Percentiles rank a stretch among this genome's conserved stretches.
Conservation (phyloP, 23 tunicate genomes). For the Clavelina lepadiformis region DNA sequence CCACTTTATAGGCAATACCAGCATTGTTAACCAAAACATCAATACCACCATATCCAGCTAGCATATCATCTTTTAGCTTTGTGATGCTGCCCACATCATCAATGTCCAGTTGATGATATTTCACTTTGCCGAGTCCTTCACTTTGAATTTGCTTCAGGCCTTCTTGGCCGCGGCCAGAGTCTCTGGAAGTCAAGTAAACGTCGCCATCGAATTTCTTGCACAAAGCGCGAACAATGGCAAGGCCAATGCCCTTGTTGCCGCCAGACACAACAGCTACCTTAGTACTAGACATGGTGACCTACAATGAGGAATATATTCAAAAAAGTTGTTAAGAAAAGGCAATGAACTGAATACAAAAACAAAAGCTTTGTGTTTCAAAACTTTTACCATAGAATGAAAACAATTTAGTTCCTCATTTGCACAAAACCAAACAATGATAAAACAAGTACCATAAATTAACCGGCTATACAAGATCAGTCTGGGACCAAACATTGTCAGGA, state of each 20-base stretch:
- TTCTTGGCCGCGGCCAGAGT: constrained; percentile 34
- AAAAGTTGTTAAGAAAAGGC: too few species aligned
- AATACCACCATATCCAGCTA: constrained; percentile 57
- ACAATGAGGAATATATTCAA: too few species aligned
- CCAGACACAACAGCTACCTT: constrained; percentile 60
- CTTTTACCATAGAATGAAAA: too few species aligned
- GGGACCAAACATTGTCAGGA: too few species aligned
- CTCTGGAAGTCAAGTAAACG: constrained; percentile 57
- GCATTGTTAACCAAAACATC: constrained; percentile 90
- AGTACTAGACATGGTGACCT: constrained; percentile 7
- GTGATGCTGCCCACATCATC: constrained; percentile 29
- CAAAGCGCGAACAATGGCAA: constrained; percentile 56
- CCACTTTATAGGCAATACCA: constrained; percentile 57
- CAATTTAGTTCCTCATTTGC: too few species aligned
- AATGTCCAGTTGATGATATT: constrained; percentile 82
- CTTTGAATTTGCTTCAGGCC: constrained; percentile 36
- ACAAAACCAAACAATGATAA: too few species aligned
- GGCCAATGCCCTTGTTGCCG: constrained; percentile 52
- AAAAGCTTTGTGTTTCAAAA: too few species aligned
- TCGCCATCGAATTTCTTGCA: constrained; percentile 54
- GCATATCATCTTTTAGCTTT: constrained; percentile 15
- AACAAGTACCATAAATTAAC: too few species aligned
- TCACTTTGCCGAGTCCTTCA: constrained; percentile 46
- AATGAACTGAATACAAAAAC: too few species aligned
- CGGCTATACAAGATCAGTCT: too few species aligned